Base-by-base conservation (phyloP, 2,888 invertebrate genomes). In the Meliscaeva auricollis region DNA sequence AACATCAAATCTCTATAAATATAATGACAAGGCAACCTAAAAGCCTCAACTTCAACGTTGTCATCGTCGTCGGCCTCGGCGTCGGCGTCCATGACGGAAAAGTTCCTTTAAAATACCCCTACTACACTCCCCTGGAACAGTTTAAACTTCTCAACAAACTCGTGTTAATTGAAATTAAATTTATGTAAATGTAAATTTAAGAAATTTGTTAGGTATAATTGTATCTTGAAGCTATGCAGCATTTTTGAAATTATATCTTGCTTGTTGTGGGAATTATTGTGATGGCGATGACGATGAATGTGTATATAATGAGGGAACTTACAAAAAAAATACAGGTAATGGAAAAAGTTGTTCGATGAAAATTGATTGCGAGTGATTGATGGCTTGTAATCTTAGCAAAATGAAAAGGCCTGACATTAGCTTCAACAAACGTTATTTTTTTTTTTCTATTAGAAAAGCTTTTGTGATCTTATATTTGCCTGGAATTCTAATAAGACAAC, bases 101-200 rank as follows among this genome's bases (percentile, higher is more conserved):
- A 26, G 15, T 17, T 48, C 30, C 22, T 8, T 9, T 44, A 35
- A 9, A 38, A 8, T 9, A 3, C 38, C 9, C 13, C 38, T 9
- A 9, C 13, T 11, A 9, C 11, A 8, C 7, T 9, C 38, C 11
- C 35, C 35, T 38, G 9, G 11, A 38, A 46, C 13, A 32, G 44
- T 44, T 38, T 35, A 35, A 35, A 35, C 17, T 38, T 69, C 62
- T 64, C 74, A 46, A 50, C 50, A 75, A 83, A 78, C 54, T 58
- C 56, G 66, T 70, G 56, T 70, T 79, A 84, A 84, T 79, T 84
- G 84, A 84, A 84, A 84, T 72, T 79, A 77, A 75, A 79, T 79
- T 79, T 84, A 84, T 84, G 79, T 58, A 84, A 79, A 83, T 78
- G 50, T 48, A 32, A 79, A 72, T 79, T 83, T 60, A 60, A 30